phyloP scores from a whole-genome alignment of 2,888 invertebrate species.

The Fragum fragum region DNA sequence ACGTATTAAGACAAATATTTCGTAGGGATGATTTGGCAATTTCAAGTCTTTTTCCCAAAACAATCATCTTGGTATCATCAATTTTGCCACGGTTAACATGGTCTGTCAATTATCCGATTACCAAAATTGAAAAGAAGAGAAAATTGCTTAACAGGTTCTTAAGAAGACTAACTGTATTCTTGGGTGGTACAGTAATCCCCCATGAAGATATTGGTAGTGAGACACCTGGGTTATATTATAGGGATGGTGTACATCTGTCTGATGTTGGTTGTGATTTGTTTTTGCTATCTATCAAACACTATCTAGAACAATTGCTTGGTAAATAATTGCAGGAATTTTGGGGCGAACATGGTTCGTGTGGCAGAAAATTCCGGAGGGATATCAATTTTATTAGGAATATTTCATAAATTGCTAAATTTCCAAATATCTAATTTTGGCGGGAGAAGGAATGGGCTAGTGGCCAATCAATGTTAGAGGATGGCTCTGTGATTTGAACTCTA shows the following conservation, averaged over 20 bases:
- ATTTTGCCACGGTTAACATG: constrained; percentile 12
- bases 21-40: background rate
- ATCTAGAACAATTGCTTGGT: background rate
- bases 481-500: background rate
- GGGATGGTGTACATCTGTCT: constrained; percentile 28
- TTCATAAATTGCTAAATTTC: background rate
- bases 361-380: constrained; percentile 29
- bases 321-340: constrained; percentile 12
- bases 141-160: constrained; percentile 12
- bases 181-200: background rate
- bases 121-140: constrained; percentile 5
- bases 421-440: background rate
- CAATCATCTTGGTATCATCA: background rate
- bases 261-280: constrained; percentile 2
- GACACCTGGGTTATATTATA: constrained; percentile 15
- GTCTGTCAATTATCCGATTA: background rate
- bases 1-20: background rate
- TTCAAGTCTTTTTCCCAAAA: background rate
- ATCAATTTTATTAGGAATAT: background rate
- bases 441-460: constrained; percentile 3
- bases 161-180: background rate
- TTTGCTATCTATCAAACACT: too few relatives aligned
- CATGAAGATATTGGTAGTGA: constrained; percentile 11
- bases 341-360: constrained; percentile 28
- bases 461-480: background rate